These are phyloP conservation scores for Oriolus oriolus DNA, from an alignment of 2,113 vertebrate species.

Conservation along the genomic window DNA sequence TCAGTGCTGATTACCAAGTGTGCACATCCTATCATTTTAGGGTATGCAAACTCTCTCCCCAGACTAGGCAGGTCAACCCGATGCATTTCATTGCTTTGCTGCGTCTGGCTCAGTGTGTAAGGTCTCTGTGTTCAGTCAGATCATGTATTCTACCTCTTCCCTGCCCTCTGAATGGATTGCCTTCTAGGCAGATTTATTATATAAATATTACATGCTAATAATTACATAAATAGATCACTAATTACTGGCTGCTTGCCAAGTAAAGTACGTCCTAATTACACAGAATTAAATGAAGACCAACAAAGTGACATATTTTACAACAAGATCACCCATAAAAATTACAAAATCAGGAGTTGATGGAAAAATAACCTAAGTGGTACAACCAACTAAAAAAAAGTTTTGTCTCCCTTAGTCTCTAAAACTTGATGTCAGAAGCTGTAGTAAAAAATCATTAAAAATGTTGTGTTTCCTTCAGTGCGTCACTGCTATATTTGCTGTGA, in stretches of 20 bases:
- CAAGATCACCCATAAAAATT: background rate
- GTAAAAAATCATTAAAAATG: background rate
- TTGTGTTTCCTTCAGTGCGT: background rate
- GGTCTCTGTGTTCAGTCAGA: background rate
- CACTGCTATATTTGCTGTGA: background rate
- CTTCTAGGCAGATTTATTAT: conserved; percentile 17
- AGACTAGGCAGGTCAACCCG: conserved; percentile 22
- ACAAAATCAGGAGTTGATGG: background rate
- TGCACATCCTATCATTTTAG: conserved; percentile 27
- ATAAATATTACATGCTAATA: conserved; percentile 44
- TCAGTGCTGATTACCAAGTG: conserved; percentile 35
- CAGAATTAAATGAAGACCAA: background rate
- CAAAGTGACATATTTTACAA: conserved; percentile 10
- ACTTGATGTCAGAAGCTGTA: background rate
- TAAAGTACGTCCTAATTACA: background rate
- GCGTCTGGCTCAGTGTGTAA: background rate
- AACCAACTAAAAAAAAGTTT: background rate
- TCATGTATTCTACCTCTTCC: background rate
- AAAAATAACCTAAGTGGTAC: background rate
- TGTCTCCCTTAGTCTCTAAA: background rate
- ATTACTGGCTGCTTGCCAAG: conserved; percentile 33
- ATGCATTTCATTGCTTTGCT: background rate
- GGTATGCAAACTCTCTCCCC: conserved; percentile 1
- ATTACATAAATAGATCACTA: conserved; percentile 20
- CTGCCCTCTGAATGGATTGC: background rate